phyloP scores from a whole-genome alignment of 2,113 vertebrate species.

The Rhynchomys soricoides region DNA sequence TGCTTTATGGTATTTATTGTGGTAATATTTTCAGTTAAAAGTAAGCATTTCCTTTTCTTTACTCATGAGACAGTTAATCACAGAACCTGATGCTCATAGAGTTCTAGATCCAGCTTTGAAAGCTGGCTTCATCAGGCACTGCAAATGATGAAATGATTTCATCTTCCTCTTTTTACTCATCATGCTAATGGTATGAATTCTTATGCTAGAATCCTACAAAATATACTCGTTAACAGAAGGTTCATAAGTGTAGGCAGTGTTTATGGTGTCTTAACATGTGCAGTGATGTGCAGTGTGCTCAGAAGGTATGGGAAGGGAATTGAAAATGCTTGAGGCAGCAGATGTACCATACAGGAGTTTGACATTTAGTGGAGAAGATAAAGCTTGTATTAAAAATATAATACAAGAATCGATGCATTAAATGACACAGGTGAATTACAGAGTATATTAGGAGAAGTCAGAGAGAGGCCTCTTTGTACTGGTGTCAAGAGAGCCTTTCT shows the following conservation, averaged over 20 bases:
- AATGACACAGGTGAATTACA: background rate
- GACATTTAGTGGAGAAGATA: background rate
- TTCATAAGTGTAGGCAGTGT: background rate
- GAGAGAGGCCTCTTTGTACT: background rate
- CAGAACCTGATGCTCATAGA: background rate
- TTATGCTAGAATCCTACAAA: background rate
- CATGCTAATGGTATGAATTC: background rate
- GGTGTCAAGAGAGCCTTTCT: background rate
- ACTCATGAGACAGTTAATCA: background rate
- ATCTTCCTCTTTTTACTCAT: background rate
- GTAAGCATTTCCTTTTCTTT: background rate
- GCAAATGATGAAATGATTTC: background rate
- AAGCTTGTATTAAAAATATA: background rate
- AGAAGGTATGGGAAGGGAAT: background rate
- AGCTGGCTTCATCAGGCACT: background rate
- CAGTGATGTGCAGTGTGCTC: background rate
- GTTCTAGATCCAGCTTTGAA: background rate
- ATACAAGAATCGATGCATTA: background rate
- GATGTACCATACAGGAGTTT: background rate
- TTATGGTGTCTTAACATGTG: background rate
- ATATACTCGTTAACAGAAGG: background rate
- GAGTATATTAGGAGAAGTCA: background rate
- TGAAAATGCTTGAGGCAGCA: background rate
- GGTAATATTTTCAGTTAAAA: conserved; percentile 16
- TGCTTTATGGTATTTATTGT: background rate